phyloP scores from a whole-genome alignment of 2,113 vertebrate species.

The Nematolebias whitei region DNA sequence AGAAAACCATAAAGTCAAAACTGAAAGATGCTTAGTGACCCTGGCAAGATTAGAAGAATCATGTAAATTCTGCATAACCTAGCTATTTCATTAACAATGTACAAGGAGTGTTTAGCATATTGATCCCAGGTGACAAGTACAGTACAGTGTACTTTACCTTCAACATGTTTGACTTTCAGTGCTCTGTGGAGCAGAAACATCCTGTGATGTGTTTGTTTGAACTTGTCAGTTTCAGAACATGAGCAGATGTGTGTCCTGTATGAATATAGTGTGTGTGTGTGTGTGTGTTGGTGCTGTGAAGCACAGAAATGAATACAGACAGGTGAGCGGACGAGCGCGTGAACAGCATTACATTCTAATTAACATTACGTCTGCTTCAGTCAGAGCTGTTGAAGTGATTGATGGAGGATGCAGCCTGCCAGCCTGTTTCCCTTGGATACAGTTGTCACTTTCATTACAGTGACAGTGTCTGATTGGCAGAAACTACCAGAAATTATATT shows the following conservation, averaged over 20 bases:
- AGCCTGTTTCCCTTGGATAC: conserved; percentile 60
- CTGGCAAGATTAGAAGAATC: too few species aligned
- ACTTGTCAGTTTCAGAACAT: background rate
- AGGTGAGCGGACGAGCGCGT: conserved; percentile 49
- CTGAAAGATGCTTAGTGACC: too few species aligned
- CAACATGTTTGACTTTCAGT: background rate
- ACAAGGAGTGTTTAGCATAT: too few species aligned
- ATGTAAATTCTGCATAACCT: too few species aligned
- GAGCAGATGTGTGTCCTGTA: conserved; percentile 24
- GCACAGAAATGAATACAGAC: conserved; percentile 40
- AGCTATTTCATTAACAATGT: too few species aligned
- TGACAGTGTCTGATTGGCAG: conserved; percentile 54
- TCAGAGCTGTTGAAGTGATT: conserved; percentile 61
- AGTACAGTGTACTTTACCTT: too few species aligned
- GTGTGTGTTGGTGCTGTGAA: background rate
- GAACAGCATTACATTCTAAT: conserved; percentile 67
- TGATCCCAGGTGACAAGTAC: too few species aligned
- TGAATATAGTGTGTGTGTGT: background rate
- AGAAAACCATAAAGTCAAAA: too few species aligned
- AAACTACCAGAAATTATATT: conserved; percentile 37
- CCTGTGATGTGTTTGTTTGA: background rate
- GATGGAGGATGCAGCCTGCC: conserved; percentile 37
- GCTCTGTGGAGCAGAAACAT: background rate
- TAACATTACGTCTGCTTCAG: conserved; percentile 65
- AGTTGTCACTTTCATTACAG: conserved; percentile 73